Percentiles rank a stretch among this genome's conserved stretches.
phyloP scores from a whole-genome alignment of 2,797 vertebrate species.

The Argya squamiceps region DNA sequence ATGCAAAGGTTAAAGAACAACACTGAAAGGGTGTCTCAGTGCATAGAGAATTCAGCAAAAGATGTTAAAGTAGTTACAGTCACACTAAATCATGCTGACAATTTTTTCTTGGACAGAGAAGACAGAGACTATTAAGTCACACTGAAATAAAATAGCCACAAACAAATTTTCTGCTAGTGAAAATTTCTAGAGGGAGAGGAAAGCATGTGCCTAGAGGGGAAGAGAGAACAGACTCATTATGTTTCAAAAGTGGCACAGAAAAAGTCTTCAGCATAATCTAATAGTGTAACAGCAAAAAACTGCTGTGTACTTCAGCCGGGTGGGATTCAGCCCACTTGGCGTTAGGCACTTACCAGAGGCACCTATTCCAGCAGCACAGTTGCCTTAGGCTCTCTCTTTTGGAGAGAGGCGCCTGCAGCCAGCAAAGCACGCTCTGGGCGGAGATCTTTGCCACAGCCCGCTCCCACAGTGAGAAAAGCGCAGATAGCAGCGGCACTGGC shows the following conservation, averaged over 20 bases:
- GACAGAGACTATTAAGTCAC: not conserved
- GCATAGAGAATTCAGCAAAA: not conserved
- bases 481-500: not conserved
- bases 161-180: not conserved
- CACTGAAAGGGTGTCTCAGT: not conserved
- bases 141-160: not conserved
- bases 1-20: not conserved
- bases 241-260: not conserved
- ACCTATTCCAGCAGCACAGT: not conserved
- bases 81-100: not conserved
- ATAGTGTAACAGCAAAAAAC: not conserved
- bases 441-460: not conserved
- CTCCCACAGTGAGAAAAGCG: not conserved
- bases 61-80: not conserved
- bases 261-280: not conserved
- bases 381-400: not conserved
- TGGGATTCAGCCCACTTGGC: fast-evolving
- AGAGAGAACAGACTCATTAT: not conserved
- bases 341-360: not conserved
- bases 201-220: not conserved
- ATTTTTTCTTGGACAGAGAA: not conserved
- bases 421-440: fast-evolving
- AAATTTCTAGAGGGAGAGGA: not conserved
- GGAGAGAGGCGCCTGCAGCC: not conserved
- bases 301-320: fast-evolving